Evolutionary conservation across 2,797 vertebrate genomes (phyloP), one percentile per base, ranked within the genome.

Genomic region (Pipistrellus kuhlii): DNA sequence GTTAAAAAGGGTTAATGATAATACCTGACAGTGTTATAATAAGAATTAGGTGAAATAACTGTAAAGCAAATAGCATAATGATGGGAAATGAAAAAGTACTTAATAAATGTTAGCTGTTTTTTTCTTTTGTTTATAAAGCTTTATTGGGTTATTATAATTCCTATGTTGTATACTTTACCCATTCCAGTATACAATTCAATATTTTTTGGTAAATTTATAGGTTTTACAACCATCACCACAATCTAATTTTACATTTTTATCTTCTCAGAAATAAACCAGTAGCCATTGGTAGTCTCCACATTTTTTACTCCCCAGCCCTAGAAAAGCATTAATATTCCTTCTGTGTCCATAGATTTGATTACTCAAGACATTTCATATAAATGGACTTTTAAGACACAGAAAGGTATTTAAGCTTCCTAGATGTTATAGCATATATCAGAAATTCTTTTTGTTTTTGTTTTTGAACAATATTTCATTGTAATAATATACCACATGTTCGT

Each of bases 81-180:
- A 35, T n/a, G 27, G 21, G 23, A 69, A 82, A n/a, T 35, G 44
- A 51, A 48, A 86, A 55, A 81, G 27, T 38, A 68, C 1, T 81
- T 41, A 86, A 17, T 73, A 81, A 55, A 78, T 30, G 5, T 78
- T 68, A 72, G n/a, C 27, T 93, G 44, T 17, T 81, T 85, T 92
- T 88, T 44, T 41, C 23, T 81, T 80, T 87, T 66, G 5, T 76
- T 90, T 88, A 15, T 41, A 95, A 77, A 77, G 14, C 15, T 85
- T 82, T 88, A 64, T 84, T 88, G 30, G 86, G 12, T 64, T 75
- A 68, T 68, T 92, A 88, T 88, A 57, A 57, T 88, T 84, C 44
- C 71, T 1, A n/a, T 77, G 12, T 7, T n/a, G 21, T 72, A 84
- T 23, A 77, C 1, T 64, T 51, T 12, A 71, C 41, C 4, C 25